Evolutionary conservation across 2,797 vertebrate genomes (phyloP).

Genomic region (Sebastes hopkinsi): DNA sequence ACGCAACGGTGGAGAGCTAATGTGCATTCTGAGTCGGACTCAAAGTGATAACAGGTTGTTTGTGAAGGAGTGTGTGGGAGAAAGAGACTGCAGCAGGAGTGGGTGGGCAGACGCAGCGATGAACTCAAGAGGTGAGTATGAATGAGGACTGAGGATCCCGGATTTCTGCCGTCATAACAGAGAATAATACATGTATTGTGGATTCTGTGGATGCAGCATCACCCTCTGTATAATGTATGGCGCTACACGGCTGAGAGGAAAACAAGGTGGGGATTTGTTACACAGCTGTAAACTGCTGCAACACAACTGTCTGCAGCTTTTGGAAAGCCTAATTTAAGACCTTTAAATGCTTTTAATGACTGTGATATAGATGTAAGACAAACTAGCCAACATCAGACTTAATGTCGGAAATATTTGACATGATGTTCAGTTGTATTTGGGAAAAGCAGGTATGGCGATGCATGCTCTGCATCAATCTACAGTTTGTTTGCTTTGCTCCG

Average conservation of each 20-base stretch:
- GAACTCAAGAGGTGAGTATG: slow-evolving; percentile 44
- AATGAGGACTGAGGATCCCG: slow-evolving; percentile 33
- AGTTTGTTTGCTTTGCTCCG: slow-evolving; percentile 16
- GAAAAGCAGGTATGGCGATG: not conserved
- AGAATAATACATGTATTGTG: slow-evolving; percentile 38
- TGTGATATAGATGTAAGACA: not conserved
- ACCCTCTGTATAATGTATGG: slow-evolving; percentile 21
- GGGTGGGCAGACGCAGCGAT: slow-evolving; percentile 31
- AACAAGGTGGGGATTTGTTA: slow-evolving; percentile 12
- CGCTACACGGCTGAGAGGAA: slow-evolving; percentile 2
- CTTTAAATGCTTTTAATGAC: not conserved
- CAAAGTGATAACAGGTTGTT: slow-evolving; percentile 35
- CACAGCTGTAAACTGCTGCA: not conserved
- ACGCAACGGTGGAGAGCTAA: not conserved
- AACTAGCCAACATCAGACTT: not conserved
- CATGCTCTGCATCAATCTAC: not conserved
- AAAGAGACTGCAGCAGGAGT: slow-evolving; percentile 39
- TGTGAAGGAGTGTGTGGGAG: slow-evolving; percentile 29
- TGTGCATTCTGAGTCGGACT: slow-evolving; percentile 24
- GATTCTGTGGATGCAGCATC: slow-evolving; percentile 14
- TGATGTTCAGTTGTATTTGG: not conserved
- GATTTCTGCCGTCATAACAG: slow-evolving; percentile 20
- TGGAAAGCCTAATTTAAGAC: not conserved
- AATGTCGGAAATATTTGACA: not conserved
- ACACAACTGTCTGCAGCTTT: not conserved